Conservation (phyloP, 2,797 vertebrate species). For the Premnoplex brunnescens region DNA sequence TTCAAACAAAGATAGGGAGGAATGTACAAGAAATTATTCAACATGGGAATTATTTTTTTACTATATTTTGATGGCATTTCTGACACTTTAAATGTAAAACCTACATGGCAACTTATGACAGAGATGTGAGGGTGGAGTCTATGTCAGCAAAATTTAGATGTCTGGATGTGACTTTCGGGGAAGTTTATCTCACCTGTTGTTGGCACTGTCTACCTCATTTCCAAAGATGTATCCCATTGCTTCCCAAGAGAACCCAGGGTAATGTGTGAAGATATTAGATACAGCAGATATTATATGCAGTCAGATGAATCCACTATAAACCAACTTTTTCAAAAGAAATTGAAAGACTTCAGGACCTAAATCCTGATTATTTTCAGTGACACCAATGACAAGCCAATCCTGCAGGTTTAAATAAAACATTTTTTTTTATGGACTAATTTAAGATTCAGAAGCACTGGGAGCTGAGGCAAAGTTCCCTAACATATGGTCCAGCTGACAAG, state of each 20-base stretch:
- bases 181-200: not conserved
- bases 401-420: not conserved
- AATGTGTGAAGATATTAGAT: not conserved
- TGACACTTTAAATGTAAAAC: not conserved
- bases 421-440: not conserved
- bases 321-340: not conserved
- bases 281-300: not conserved
- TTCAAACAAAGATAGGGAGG: not conserved
- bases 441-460: not conserved
- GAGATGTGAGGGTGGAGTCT: not conserved
- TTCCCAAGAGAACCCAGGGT: not conserved
- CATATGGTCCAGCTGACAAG: not conserved
- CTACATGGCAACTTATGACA: not conserved
- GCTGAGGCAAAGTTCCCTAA: not conserved
- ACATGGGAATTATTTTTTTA: not conserved
- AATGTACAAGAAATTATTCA: not conserved
- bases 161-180: not conserved
- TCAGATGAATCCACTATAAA: not conserved
- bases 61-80: not conserved
- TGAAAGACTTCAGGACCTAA: not conserved
- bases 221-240: not conserved
- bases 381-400: not conserved
- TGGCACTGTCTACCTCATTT: not conserved
- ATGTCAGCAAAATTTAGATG: not conserved
- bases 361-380: not conserved